Conservation (phyloP, 2,888 invertebrate genomes). For the Leptogaster cylindrica region DNA sequence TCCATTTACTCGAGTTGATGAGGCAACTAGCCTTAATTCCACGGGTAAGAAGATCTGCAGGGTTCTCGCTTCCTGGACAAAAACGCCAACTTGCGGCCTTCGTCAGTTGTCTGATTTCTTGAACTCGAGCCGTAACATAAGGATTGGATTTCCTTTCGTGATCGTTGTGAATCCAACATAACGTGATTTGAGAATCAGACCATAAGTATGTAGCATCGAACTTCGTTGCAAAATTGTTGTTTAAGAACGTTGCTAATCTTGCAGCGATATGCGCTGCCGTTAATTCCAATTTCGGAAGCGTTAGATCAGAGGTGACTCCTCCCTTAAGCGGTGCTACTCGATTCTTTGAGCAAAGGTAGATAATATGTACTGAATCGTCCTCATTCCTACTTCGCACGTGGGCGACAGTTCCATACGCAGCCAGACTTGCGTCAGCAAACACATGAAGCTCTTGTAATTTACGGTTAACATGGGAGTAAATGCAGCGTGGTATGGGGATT, state of each 20-base stretch:
- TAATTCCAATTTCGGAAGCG: neutral
- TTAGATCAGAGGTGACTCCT: neutral
- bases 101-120: neutral
- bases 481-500: no score
- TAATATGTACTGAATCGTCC: neutral
- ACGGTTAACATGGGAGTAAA: no score
- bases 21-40: neutral
- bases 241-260: neutral
- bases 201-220: no score
- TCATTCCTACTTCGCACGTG: neutral
- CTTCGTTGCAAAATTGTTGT: no score
- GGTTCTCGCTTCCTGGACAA: neutral
- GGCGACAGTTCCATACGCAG: conserved; percentile 33
- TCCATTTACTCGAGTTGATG: neutral
- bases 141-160: neutral
- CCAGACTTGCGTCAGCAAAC: conserved; percentile 37
- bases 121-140: neutral
- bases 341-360: neutral
- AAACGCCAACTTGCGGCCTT: neutral
- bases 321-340: neutral
- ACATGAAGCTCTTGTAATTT: no score
- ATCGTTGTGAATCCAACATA: neutral
- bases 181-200: neutral
- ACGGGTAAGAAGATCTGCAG: neutral
- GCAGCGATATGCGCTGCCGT: neutral